A percentile compares a stretch with the other conserved stretches of the same genome.
Evolutionary conservation across 2,888 invertebrate genomes (phyloP).

Genomic region (Tridacna gigas): DNA sequence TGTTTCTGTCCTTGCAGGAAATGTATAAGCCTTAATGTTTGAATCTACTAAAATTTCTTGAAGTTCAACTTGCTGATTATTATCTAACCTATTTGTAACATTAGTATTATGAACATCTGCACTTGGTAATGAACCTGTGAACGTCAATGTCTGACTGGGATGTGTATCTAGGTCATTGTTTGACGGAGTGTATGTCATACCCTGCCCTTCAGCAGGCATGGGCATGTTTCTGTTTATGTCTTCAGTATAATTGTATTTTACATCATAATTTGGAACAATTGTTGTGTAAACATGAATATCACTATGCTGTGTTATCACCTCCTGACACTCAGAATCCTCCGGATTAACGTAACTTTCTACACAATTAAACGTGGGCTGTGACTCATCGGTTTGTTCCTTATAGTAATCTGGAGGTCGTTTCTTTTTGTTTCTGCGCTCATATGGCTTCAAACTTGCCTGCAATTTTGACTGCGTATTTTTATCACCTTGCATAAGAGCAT

Average conservation of each 20-base stretch:
- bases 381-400: slow-evolving; percentile 32
- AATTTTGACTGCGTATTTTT: slow-evolving; percentile 44
- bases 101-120: not conserved
- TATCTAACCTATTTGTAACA: slow-evolving; percentile 7
- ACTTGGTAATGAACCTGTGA: not conserved
- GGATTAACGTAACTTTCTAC: not conserved
- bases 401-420: slow-evolving; percentile 73
- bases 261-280: not conserved
- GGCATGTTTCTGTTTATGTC: slow-evolving; percentile 1
- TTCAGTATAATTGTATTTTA: not conserved
- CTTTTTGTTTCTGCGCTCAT: slow-evolving; percentile 73
- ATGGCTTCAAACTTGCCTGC: slow-evolving; percentile 59
- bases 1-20: slow-evolving; percentile 51
- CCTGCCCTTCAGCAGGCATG: not conserved
- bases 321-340: not conserved
- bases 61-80: slow-evolving; percentile 25
- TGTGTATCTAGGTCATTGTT: not conserved
- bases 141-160: slow-evolving; percentile 10
- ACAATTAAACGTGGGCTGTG: not conserved
- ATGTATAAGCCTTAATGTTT: slow-evolving; percentile 32
- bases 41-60: slow-evolving; percentile 37
- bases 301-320: slow-evolving; percentile 10
- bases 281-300: not conserved
- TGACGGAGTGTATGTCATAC: not conserved
- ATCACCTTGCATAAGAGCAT: not conserved